These are phyloP conservation scores for Podarcis lilfordi DNA, from an alignment of 2,797 vertebrate species.

Conservation along the genomic window DNA sequence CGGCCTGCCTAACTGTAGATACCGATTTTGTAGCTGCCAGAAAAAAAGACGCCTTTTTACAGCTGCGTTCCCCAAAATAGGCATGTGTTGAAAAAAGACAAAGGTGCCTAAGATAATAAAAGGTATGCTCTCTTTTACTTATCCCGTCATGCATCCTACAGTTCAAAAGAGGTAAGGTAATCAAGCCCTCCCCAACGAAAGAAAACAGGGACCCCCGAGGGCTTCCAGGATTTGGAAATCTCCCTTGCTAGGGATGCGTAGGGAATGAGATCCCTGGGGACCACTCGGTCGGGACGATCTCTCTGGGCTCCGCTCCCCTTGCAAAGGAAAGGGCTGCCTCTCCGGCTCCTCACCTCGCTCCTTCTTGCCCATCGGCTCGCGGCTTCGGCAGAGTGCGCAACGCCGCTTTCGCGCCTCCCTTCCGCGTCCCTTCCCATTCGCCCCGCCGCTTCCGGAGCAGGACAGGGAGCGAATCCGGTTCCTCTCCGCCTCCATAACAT, in stretches of 20 bases:
- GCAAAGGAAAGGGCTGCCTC: background rate
- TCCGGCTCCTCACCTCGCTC: constrained; percentile 54
- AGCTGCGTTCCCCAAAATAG: no score
- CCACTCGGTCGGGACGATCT: background rate
- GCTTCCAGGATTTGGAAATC: background rate
- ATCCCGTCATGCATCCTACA: background rate
- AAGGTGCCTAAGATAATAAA: no score
- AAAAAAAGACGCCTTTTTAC: background rate
- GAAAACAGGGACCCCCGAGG: background rate
- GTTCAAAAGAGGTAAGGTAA: background rate
- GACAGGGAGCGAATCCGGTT: background rate
- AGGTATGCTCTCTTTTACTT: no score
- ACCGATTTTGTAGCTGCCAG: background rate
- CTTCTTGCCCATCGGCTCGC: constrained; percentile 61
- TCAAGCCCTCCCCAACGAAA: background rate
- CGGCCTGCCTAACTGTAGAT: background rate
- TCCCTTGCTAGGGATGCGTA: no score
- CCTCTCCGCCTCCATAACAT: background rate
- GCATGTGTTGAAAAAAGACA: no score
- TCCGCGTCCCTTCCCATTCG: no score
- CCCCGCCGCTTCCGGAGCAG: constrained; percentile 11
- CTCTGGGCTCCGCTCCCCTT: no score
- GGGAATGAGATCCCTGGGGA: no score
- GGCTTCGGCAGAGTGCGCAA: background rate
- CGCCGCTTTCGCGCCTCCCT: background rate